These are phyloP conservation scores for Siderastrea siderea DNA, from an alignment of 92 coral and sea anemone genomes.

Conservation along the genomic window DNA sequence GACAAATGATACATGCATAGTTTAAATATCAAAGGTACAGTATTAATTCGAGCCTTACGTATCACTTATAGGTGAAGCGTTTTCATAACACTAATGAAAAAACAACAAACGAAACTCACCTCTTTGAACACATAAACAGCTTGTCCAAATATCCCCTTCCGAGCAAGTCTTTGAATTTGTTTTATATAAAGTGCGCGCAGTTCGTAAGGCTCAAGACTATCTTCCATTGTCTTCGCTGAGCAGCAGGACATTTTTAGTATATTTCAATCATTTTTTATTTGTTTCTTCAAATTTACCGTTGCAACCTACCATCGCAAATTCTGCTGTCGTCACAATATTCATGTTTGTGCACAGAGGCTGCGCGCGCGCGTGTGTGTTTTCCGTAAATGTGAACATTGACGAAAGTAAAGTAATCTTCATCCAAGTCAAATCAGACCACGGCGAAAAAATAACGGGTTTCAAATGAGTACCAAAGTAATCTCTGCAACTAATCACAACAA, in stretches of 20 bases:
- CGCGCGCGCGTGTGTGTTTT: not conserved
- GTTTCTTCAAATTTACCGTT: not conserved
- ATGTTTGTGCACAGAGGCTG: not conserved
- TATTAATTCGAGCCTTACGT: not conserved
- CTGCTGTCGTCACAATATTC: slow-evolving; percentile 20
- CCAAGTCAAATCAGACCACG: too few relatives aligned
- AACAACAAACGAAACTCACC: slow-evolving; percentile 9
- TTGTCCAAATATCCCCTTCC: slow-evolving; percentile 43
- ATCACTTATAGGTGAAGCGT: not conserved
- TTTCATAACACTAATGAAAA: not conserved
- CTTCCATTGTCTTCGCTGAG: slow-evolving; percentile 9
- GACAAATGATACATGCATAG: too few relatives aligned
- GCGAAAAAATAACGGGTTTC: too few relatives aligned
- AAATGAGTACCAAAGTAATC: too few relatives aligned
- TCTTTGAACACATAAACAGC: slow-evolving; percentile 30
- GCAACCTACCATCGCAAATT: not conserved
- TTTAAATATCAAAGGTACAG: too few relatives aligned
- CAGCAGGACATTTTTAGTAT: slow-evolving; percentile 31
- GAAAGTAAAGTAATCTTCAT: too few relatives aligned
- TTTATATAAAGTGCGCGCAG: slow-evolving; percentile 2
- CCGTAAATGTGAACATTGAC: too few relatives aligned
- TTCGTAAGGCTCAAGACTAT: slow-evolving; percentile 37
- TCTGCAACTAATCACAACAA: too few relatives aligned
- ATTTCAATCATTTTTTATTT: too few relatives aligned
- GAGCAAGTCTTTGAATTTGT: slow-evolving; percentile 11